These are phyloP conservation scores for Trichonephila clavipes DNA, from an alignment of 1,140 invertebrate species.

Conservation along the genomic window DNA sequence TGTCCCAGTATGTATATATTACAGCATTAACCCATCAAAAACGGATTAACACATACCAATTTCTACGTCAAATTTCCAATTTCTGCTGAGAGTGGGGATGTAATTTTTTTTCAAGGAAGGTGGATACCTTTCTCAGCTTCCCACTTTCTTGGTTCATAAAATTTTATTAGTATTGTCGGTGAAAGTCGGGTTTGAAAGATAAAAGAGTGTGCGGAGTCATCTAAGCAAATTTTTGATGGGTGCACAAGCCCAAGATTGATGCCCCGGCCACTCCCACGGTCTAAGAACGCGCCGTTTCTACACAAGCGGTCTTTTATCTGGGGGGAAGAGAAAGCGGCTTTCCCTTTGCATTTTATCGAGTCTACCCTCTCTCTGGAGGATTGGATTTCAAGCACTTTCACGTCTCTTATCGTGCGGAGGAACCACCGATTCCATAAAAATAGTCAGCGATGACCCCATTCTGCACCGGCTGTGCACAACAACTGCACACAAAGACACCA, in stretches of 20 bases:
- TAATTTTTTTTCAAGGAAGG: neutral
- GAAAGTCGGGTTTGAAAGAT: neutral
- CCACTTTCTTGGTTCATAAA: neutral
- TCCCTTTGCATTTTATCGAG: conserved; percentile 29
- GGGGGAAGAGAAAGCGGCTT: neutral
- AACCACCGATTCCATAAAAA: conserved; percentile 35
- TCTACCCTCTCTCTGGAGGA: conserved; percentile 1
- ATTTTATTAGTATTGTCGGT: neutral
- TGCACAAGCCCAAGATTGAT: neutral
- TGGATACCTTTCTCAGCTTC: neutral
- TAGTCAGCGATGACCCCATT: conserved; percentile 28
- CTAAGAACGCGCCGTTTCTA: neutral
- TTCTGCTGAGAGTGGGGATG: no score
- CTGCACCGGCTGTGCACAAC: neutral
- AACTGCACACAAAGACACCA: neutral
- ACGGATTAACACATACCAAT: no score
- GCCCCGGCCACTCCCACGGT: conserved; percentile 17
- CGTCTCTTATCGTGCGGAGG: conserved; percentile 23
- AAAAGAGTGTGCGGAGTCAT: neutral
- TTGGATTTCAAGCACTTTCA: conserved; percentile 19
- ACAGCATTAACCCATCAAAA: no score
- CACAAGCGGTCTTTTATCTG: conserved; percentile 29
- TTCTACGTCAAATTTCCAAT: neutral
- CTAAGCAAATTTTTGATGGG: neutral
- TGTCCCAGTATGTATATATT: no score